A percentile compares a stretch with the other conserved stretches of the same genome.
phyloP scores from a whole-genome alignment of 1,140 invertebrate genomes.

The Steinernema feltiae region DNA sequence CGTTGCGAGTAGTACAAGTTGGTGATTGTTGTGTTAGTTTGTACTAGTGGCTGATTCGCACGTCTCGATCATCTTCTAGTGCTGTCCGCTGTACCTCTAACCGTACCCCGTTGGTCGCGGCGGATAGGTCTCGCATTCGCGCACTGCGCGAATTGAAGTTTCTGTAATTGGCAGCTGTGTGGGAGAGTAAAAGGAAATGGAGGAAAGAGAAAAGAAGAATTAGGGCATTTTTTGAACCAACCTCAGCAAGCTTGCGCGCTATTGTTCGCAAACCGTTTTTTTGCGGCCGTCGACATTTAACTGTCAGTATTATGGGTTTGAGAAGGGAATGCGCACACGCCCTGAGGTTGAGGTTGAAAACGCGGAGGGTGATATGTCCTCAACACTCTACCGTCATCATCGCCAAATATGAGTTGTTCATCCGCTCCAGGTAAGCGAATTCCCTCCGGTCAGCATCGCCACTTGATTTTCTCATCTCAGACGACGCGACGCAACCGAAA shows the following conservation, averaged over 20 bases:
- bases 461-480: not conserved
- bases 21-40: too few relatives aligned
- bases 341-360: not conserved
- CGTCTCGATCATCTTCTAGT: not conserved
- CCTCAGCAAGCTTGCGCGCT: constrained; percentile 7
- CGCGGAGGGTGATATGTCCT: not conserved
- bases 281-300: not conserved
- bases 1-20: too few relatives aligned
- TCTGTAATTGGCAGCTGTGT: not conserved
- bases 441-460: not conserved
- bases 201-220: not conserved
- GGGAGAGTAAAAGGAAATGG: not conserved
- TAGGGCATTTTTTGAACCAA: not conserved
- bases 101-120: not conserved
- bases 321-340: not conserved
- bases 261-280: constrained; percentile 1
- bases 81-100: not conserved
- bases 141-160: not conserved
- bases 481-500: not conserved
- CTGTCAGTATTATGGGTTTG: constrained; percentile 13
- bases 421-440: not conserved
- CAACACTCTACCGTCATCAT: not conserved
- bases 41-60: too few relatives aligned
- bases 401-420: not conserved
- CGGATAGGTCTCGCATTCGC: not conserved